Percentiles rank a stretch among this genome's conserved stretches.
These are phyloP conservation scores for Triplophysa siluroides DNA, from an alignment of 2,113 vertebrate genomes.

Conservation along the genomic window DNA sequence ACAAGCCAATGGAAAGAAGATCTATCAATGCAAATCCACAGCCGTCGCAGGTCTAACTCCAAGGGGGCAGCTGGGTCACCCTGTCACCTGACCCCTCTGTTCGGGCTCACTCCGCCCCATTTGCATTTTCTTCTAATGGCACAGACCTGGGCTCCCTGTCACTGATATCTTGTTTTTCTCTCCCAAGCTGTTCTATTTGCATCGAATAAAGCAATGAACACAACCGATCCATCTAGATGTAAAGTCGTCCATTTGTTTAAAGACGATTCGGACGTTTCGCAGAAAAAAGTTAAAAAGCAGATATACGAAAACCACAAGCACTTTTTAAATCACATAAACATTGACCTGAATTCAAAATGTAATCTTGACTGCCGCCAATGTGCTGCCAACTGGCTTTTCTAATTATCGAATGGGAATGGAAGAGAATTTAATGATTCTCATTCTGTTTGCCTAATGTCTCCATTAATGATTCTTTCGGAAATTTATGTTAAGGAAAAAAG, in stretches of 20 bases:
- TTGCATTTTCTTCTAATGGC: conserved; percentile 73
- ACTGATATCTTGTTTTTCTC: conserved; percentile 72
- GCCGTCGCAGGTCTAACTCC: conserved; percentile 57
- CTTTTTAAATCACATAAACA: neutral
- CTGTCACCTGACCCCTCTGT: conserved; percentile 68
- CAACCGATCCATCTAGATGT: conserved; percentile 40
- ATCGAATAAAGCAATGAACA: conserved; percentile 64
- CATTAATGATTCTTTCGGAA: too few relatives aligned
- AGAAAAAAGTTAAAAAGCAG: conserved; percentile 2
- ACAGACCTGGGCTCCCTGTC: conserved; percentile 57
- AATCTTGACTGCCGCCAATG: neutral
- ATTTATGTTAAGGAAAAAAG: too few relatives aligned
- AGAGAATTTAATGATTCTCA: too few relatives aligned
- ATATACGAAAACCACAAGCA: neutral
- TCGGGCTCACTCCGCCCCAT: conserved; percentile 61
- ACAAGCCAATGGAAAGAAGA: conserved; percentile 75
- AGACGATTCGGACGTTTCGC: conserved; percentile 16
- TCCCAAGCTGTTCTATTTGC: conserved; percentile 65
- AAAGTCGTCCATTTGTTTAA: conserved; percentile 35
- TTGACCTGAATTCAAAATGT: neutral
- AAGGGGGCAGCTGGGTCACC: conserved; percentile 63
- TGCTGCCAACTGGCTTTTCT: neutral
- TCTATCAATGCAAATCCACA: conserved; percentile 76
- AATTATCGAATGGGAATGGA: too few relatives aligned
- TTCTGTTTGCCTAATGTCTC: too few relatives aligned